Evolutionary conservation across 1,140 invertebrate species (phyloP).

Genomic region (Philopotamus ludificatus): DNA sequence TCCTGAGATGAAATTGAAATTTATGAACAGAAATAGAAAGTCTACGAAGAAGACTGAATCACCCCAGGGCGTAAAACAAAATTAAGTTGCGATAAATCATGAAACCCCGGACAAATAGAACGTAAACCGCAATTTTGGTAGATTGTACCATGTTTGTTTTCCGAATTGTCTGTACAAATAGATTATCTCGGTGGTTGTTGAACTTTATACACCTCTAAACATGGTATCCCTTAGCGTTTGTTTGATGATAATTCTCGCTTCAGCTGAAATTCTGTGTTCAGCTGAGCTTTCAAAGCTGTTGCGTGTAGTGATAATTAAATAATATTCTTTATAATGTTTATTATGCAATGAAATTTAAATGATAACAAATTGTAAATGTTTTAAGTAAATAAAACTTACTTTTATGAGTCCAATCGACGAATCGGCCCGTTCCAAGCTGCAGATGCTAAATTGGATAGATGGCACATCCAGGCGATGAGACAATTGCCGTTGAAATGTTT

Average conservation of each 20-base stretch:
- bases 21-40: neutral
- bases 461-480: constrained; percentile 73
- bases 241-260: no score
- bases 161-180: neutral
- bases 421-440: constrained; percentile 66
- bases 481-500: constrained; percentile 75
- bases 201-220: neutral
- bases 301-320: no score
- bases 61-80: neutral
- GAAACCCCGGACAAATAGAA: neutral
- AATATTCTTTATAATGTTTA: no score
- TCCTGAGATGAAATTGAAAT: no score
- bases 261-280: no score
- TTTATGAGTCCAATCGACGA: constrained; percentile 69
- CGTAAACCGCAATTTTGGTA: neutral
- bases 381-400: no score
- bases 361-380: no score
- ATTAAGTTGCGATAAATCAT: neutral
- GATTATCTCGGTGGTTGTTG: neutral
- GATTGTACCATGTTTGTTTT: neutral
- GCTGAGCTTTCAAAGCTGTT: no score
- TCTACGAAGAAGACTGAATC: neutral
- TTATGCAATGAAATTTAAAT: no score
- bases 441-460: constrained; percentile 75
- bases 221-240: neutral